Evolutionary conservation across 2,888 invertebrate species (phyloP), one percentile per base, ranked within the genome.

Genomic region (Dasysyrphus albostriatus): DNA sequence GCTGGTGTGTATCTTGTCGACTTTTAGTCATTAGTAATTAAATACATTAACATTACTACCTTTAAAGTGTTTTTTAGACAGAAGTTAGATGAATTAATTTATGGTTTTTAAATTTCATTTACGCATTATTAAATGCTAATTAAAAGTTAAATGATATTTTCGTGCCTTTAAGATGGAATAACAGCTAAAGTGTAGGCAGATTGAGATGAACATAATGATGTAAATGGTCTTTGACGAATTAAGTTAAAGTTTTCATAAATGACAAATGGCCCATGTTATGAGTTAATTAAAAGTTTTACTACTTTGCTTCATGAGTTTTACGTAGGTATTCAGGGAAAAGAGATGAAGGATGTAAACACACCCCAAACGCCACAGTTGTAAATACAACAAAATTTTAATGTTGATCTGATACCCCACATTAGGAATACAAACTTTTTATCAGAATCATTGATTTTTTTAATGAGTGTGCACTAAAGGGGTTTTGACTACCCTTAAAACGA

Each of bases 31-130:
- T 54, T 49, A 32, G 54, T 32, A 29, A 54, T 12, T 29, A 29
- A 29, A 29, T 29, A 10, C 14, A 54, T 32, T 54, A 32, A 14
- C 24, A 2, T 51, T 24, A 24, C 6, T 51, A 29, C 51, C 2
- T 51, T 12, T 29, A 29, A 54, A 54, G 54, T 32, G 54, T 32
- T 54, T 54, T 29, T 54, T 8, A 14, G 54, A 54, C 54, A 54
- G n/a, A 54, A 32, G 14, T 32, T 8, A 8, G 8, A 54, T 32
- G 8, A 32, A 29, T 54, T n/a, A 54, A 54, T 54, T 32, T 14
- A 54, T 54, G 29, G 29, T 54, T 58, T 54, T 58, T 34, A 19
- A 58, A 58, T 37, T 37, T 16, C 9, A 34, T 58, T 10, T 14
- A 56, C 32, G 49, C n/a, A 58, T 58, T 16, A 16, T 16, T 37